Evolutionary conservation across 2,113 vertebrate species (phyloP), one percentile per base, ranked within the genome.

Genomic region (Columbina picui): DNA sequence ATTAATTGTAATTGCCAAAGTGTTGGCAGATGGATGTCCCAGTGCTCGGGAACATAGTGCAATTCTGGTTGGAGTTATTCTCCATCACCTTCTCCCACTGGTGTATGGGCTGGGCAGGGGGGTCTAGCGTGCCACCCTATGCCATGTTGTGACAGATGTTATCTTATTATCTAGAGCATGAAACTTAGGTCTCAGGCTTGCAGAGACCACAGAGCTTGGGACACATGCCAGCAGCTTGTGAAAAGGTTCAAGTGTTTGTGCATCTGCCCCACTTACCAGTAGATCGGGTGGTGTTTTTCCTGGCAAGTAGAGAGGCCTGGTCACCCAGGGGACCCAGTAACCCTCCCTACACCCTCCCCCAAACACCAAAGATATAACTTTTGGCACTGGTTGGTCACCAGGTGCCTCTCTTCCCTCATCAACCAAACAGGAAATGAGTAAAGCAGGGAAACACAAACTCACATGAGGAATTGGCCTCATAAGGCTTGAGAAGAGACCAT

Each of bases 381-480:
- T 4, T 94, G 86, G 90, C 94, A 50, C 38, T 69, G 27, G 25
- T 12, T 0, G 0, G 30, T 61, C 53, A 30, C 65, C 93, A 94
- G 88, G 88, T 90, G 85, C 68, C 76, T 68, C 70, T 82, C 86
- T 73, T 84, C 59, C n/a, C 0, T 52, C 38, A 20, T 60, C 4
- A 26, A 61, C 16, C 68, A 91, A 94, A 59, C 64, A 87, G 93
- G 93, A 96, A 69, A 84, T 76, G 79, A 96, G 68, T 95, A 89
- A 93, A 75, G 53, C 59, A 73, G 10, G 61, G 77, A 65, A 89
- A 91, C 9, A 18, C 67, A 38, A 9, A 3, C n/a, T 56, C 30
- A 9, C 63, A 47, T 2, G 57, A 76, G 78, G 61, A 49, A 30
- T 32, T 68, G 34, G 56, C 39, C 25, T 45, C 1, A 0, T 45